Percentiles rank a stretch among this genome's conserved stretches.
Conservation (phyloP, 2,797 vertebrate species). For the Craterocephalus amniculus region DNA sequence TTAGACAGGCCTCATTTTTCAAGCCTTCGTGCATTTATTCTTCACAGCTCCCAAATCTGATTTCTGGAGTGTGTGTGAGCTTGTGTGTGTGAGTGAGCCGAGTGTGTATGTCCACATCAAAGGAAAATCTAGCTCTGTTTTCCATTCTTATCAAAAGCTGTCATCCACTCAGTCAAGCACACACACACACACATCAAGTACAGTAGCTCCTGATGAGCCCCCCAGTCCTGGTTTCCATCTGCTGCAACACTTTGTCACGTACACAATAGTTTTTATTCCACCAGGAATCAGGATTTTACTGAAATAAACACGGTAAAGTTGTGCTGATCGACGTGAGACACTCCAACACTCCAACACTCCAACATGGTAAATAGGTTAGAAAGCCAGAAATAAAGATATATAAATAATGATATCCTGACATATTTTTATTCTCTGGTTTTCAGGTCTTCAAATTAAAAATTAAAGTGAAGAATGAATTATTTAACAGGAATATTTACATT, state of each 20-base stretch:
- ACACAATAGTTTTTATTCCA: slow-evolving; percentile 5
- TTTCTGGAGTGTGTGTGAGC: slow-evolving; percentile 56
- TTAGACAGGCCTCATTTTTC: slow-evolving; percentile 76
- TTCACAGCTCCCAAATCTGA: slow-evolving; percentile 73
- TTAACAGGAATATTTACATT: too few species aligned
- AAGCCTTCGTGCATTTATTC: slow-evolving; percentile 73
- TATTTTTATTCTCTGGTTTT: too few species aligned
- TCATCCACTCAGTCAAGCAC: slow-evolving; percentile 42
- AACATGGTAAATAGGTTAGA: too few species aligned
- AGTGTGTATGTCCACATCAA: slow-evolving; percentile 59
- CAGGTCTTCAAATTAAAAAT: too few species aligned
- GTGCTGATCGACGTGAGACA: too few species aligned
- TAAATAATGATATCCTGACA: too few species aligned
- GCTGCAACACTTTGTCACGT: slow-evolving; percentile 45
- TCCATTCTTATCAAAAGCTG: slow-evolving; percentile 63
- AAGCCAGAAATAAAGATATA: too few species aligned
- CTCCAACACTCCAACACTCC: too few species aligned
- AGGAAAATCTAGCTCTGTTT: slow-evolving; percentile 59
- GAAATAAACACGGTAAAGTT: too few species aligned
- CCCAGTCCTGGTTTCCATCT: slow-evolving; percentile 38
- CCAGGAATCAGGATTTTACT: neutral
- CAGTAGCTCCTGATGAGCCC: slow-evolving; percentile 30
- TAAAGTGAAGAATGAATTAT: too few species aligned
- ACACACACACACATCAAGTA: slow-evolving; percentile 27
- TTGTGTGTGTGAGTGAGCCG: slow-evolving; percentile 16